Evolutionary conservation across 2,888 invertebrate species (phyloP).

Genomic region (Drosophila buzzatii): DNA sequence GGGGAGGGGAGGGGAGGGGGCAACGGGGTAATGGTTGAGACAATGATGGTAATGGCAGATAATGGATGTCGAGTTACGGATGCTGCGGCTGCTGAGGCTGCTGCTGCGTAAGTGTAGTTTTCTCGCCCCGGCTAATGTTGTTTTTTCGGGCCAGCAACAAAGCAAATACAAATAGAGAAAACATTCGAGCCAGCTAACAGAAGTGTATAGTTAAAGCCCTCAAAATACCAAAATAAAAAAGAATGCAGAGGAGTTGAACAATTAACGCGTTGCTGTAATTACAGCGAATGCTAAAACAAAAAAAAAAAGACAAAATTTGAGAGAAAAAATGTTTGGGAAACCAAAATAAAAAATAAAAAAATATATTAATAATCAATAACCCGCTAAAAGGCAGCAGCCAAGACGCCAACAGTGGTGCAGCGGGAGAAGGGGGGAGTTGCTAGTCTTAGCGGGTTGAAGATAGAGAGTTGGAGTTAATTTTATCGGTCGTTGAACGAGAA

Average conservation of each 20-base stretch:
- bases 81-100: slow-evolving; percentile 16
- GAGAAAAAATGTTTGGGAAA: slow-evolving; percentile 41
- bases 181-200: slow-evolving; percentile 22
- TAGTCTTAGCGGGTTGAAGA: slow-evolving; percentile 2
- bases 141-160: slow-evolving; percentile 53
- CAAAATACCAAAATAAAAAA: slow-evolving; percentile 28
- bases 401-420: slow-evolving; percentile 11
- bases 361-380: slow-evolving; percentile 80
- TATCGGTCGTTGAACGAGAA: slow-evolving; percentile 77
- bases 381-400: slow-evolving; percentile 73
- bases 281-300: slow-evolving; percentile 69
- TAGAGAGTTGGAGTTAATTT: slow-evolving; percentile 63
- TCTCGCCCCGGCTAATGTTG: slow-evolving; percentile 68
- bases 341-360: slow-evolving; percentile 25
- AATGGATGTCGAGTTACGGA: slow-evolving; percentile 54
- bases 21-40: not conserved
- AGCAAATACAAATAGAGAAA: slow-evolving; percentile 65
- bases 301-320: slow-evolving; percentile 33
- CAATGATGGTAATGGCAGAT: slow-evolving; percentile 67
- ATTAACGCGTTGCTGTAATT: slow-evolving; percentile 80
- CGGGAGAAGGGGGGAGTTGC: not conserved
- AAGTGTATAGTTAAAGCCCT: slow-evolving; percentile 19
- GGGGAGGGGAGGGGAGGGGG: not conserved
- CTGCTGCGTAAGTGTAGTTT: slow-evolving; percentile 77
- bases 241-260: slow-evolving; percentile 70